Evolutionary conservation across 2,113 vertebrate genomes (phyloP), one percentile per base, ranked within the genome.

Genomic region (Solenodon paradoxus): DNA sequence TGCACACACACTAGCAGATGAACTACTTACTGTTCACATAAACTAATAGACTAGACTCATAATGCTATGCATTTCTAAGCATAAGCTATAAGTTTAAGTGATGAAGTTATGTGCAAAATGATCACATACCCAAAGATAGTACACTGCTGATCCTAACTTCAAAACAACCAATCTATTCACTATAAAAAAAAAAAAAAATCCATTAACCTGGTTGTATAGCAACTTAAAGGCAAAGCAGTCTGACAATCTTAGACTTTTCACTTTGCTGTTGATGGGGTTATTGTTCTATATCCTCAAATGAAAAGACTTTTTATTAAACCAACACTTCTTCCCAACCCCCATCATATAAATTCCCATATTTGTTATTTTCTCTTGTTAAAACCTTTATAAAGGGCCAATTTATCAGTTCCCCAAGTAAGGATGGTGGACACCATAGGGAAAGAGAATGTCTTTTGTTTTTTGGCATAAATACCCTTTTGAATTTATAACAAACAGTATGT

Each of bases 401-500:
- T 91, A 77, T 85, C 57, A 80, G 8, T 61, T 96, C 35, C 16
- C 9, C 11, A 95, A 92, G 64, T 96, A 93, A 32, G 15, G 20
- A 53, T 51, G 55, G 64, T 69, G 45, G 81, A 63, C 96, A 75
- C 80, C 19, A 83, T 11, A 4, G 20, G 17, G 30, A 90, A 97
- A 97, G 20, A 28, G 4, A 95, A 24, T 47, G 28, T 61, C 32
- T 90, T 98, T 95, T 97, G 86, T 93, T 97, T 97, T 64, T 91
- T 84, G 88, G 53, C 24, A 42, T 98, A 94, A 96, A 82, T 88
- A 78, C 66, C 28, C 84, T 97, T 97, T 93, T 93, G 91, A 97
- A 98, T 97, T 97, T 96, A 96, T 78, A 92, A 96, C 85, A 95
- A 92, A 96, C 85, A 95, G 47, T 94, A 6, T 92, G 90, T 95